Evolutionary conservation across 2,888 invertebrate species (phyloP).

Genomic region (Mythimna ferrago): DNA sequence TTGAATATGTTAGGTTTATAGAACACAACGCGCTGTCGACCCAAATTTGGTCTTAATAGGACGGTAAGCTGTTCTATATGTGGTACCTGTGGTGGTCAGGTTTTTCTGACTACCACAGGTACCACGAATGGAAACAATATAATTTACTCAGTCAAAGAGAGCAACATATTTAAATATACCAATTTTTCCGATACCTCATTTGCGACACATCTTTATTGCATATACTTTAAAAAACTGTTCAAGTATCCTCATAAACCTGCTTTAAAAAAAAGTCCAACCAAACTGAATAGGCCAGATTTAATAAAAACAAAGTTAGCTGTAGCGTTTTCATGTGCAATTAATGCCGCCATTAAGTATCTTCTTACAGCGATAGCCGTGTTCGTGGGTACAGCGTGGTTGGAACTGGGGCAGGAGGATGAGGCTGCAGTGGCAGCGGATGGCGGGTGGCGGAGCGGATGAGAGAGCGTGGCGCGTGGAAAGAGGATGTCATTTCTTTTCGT

Average conservation of each 20-base stretch:
- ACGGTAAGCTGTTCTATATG: no score
- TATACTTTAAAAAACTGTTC: not conserved
- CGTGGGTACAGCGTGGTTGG: constrained; percentile 43
- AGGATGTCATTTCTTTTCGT: no score
- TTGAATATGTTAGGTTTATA: no score
- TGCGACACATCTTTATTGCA: no score
- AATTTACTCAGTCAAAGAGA: no score
- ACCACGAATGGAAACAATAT: no score
- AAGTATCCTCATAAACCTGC: not conserved
- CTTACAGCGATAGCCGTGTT: constrained; percentile 62
- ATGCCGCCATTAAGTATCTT: constrained; percentile 63
- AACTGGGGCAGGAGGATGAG: constrained; percentile 44
- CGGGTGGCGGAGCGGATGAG: not conserved
- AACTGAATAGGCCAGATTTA: constrained; percentile 31
- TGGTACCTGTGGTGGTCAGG: no score
- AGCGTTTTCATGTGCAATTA: constrained; percentile 57
- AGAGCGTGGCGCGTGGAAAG: not conserved
- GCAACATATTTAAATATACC: no score
- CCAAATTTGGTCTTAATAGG: no score
- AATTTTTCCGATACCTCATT: no score
- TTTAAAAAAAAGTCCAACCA: not conserved
- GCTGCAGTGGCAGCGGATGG: constrained; percentile 7
- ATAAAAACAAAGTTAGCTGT: constrained; percentile 41
- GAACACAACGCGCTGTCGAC: no score
- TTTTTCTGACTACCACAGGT: no score